Conservation (phyloP, 1,140 invertebrate species). For the Caenorhabditis latens region DNA sequence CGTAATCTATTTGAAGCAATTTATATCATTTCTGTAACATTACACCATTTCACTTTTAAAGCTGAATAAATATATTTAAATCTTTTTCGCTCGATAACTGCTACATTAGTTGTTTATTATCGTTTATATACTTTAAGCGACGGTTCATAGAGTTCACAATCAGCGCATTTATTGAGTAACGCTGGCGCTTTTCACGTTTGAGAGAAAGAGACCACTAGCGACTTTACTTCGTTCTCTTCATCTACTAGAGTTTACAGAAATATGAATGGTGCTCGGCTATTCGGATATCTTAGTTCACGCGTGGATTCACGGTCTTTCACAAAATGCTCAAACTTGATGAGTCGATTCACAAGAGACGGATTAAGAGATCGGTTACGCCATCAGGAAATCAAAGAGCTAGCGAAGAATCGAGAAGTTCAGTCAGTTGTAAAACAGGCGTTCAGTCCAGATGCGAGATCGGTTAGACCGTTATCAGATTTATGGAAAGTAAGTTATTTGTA, state of each 20-base stretch:
- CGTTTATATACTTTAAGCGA: no score
- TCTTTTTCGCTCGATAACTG: no score
- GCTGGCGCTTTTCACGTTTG: no score
- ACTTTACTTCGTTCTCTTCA: no score
- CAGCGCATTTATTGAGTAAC: no score
- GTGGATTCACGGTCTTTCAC: slow-evolving; percentile 27
- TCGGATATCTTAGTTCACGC: background rate
- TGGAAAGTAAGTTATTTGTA: slow-evolving; percentile 5
- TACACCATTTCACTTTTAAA: background rate
- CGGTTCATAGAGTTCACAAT: no score
- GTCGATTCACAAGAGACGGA: slow-evolving; percentile 24
- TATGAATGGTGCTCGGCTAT: background rate
- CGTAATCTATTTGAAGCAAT: no score
- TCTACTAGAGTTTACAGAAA: background rate
- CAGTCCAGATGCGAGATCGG: background rate
- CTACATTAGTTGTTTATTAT: no score
- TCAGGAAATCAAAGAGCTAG: slow-evolving; percentile 34
- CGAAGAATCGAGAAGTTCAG: background rate
- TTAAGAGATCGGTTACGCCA: slow-evolving; percentile 29
- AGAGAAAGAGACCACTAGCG: no score
- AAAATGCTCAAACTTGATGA: background rate
- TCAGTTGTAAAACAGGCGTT: slow-evolving; percentile 2
- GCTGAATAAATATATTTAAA: background rate
- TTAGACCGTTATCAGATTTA: slow-evolving; percentile 4
- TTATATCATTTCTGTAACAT: background rate